Evolutionary conservation across 1,140 invertebrate genomes (phyloP).

Genomic region (Caerostris darwini): DNA sequence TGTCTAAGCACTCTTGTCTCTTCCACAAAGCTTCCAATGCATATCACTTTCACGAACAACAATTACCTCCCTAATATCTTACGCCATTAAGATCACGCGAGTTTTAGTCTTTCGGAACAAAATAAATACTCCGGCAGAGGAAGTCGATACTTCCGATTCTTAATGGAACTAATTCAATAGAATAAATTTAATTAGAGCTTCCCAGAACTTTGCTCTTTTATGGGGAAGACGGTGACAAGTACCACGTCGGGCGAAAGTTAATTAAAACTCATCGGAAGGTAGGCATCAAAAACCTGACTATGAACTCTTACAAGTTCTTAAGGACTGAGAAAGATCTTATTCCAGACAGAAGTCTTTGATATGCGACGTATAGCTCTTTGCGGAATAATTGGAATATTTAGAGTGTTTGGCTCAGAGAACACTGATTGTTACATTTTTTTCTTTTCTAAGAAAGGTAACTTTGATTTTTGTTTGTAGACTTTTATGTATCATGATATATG

Average conservation of each 20-base stretch:
- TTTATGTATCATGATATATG: too few species aligned
- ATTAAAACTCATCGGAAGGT: neutral
- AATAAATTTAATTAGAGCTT: constrained; percentile 20
- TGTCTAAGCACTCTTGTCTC: neutral
- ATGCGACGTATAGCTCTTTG: too few species aligned
- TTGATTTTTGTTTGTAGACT: too few species aligned
- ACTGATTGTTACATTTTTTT: too few species aligned
- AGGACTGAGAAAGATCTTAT: too few species aligned
- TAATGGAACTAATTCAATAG: constrained; percentile 25
- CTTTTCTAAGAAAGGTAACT: too few species aligned
- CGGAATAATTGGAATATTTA: too few species aligned
- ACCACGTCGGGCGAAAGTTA: neutral
- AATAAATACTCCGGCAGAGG: neutral
- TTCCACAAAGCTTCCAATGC: neutral
- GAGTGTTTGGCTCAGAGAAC: too few species aligned
- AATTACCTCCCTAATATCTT: neutral
- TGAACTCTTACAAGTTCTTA: too few species aligned
- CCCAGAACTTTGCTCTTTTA: neutral
- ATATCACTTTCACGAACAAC: neutral
- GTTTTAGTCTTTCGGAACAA: neutral
- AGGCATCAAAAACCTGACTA: neutral
- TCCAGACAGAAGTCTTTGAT: too few species aligned
- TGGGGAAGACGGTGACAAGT: neutral
- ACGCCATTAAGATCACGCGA: neutral
- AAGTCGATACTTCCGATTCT: neutral